These are phyloP conservation scores for Nyctibius bracteatus DNA, from an alignment of 2,113 vertebrate species.

Conservation along the genomic window DNA sequence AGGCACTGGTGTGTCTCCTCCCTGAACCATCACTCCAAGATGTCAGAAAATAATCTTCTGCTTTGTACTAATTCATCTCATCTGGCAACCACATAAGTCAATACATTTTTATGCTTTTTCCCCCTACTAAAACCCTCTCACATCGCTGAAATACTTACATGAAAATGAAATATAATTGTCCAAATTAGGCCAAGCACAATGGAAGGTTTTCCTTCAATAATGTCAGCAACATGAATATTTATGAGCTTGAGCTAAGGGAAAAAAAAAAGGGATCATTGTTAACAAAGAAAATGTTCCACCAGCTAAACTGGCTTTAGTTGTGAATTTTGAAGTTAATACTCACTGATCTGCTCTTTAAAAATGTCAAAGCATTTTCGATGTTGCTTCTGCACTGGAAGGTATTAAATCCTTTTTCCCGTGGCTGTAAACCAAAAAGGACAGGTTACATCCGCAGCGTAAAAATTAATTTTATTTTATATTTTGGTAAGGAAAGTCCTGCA, in stretches of 20 bases:
- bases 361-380: constrained; percentile 88
- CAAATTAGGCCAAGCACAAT: constrained; percentile 96
- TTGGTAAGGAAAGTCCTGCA: background rate
- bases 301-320: background rate
- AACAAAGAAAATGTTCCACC: constrained; percentile 33
- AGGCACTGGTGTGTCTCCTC: background rate
- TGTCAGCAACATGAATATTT: constrained; percentile 96
- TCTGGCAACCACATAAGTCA: background rate
- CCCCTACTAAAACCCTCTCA: background rate
- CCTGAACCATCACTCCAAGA: background rate
- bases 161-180: constrained; percentile 96
- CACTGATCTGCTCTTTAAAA: constrained; percentile 88
- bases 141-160: constrained; percentile 78
- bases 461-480: background rate
- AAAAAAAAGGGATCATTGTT: constrained; percentile 11
- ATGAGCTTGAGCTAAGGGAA: constrained; percentile 87
- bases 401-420: constrained; percentile 86
- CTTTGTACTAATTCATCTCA: background rate
- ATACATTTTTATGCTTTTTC: background rate
- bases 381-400: constrained; percentile 91
- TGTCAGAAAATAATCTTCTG: background rate
- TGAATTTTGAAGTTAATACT: constrained; percentile 59
- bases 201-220: constrained; percentile 92
- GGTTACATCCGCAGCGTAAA: background rate
- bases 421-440: constrained; percentile 69